Evolutionary conservation across 2,888 invertebrate genomes (phyloP).

Genomic region (Andrena haemorrhoa): DNA sequence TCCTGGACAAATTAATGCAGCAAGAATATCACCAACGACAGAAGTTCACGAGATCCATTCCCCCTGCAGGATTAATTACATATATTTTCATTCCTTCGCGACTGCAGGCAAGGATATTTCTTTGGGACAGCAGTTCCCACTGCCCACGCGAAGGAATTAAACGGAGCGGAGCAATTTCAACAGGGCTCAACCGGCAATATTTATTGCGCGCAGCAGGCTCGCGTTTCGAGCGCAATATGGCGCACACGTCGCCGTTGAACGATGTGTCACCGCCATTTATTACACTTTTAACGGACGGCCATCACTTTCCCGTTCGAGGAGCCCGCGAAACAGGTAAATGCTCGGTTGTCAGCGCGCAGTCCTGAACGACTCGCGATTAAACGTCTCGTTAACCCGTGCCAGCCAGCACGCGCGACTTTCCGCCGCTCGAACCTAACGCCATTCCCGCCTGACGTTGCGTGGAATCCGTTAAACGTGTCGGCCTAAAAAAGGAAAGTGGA

Average conservation of each 20-base stretch:
- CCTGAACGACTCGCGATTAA: constrained; percentile 41
- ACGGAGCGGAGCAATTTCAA: constrained; percentile 31
- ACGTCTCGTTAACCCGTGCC: constrained; percentile 53
- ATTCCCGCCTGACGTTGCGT: constrained; percentile 48
- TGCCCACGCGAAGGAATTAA: constrained; percentile 32
- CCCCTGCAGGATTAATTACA: constrained; percentile 14
- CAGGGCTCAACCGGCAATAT: constrained; percentile 31
- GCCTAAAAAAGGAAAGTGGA: constrained; percentile 9
- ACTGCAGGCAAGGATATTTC: not conserved
- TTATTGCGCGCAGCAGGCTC: constrained; percentile 42
- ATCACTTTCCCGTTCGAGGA: constrained; percentile 53
- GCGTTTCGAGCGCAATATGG: constrained; percentile 39
- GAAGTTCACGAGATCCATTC: too few relatives aligned
- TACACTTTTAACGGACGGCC: constrained; percentile 57
- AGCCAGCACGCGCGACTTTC: constrained; percentile 28
- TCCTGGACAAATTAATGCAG: too few relatives aligned
- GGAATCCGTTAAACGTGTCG: constrained; percentile 37
- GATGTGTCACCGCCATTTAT: constrained; percentile 50
- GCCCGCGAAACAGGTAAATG: constrained; percentile 48
- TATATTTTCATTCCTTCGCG: not conserved
- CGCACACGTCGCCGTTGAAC: constrained; percentile 18
- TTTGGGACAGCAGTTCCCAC: not conserved
- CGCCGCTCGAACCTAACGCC: constrained; percentile 40
- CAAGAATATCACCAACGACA: not conserved
- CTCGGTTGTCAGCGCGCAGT: constrained; percentile 10